Base-by-base conservation (phyloP, 2,888 invertebrate genomes). In the Helobdella robusta region DNA sequence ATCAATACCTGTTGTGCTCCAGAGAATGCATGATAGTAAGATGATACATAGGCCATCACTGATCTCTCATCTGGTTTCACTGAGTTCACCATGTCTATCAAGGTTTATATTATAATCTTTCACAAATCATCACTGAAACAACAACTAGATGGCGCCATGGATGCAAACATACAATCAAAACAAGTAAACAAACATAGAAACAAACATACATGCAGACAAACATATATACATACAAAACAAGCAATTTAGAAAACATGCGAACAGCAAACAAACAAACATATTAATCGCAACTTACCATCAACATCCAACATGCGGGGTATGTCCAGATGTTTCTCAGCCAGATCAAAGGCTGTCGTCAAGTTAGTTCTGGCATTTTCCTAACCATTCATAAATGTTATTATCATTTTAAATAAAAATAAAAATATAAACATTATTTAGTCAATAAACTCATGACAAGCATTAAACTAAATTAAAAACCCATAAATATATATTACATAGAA, bases 11-110 rank as follows among this genome's bases (percentile, higher is more conserved):
- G 95, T 85, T 97, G 93, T 78, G 93, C 93, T 84, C 97, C 95
- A 85, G 95, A 93, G 89, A 98, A 98, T 83, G 97, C 97, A 85
- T 98, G 98, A 85, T 98, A 98, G 86, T 95, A 98, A 86, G 97
- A 97, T 82, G 97, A 97, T 83, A 98, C 97, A 84, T 98, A 98
- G 79, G 98, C 97, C 97, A 98, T 98, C 82, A 98, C 94, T 81
- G 97, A 97, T 84, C 97, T 89, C 85, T 98, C 98, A 84, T 98
- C 98, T 82, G 98, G 98, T 85, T 94, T 95, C 81, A 91, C 91
- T 79, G 92, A 93, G 88, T 95, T 95, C 86, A 97, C 93, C 86
- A 98, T 87, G 88, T 98, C 98, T 98, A 81, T 4, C 20, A 25
- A 46, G 2, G 50, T 54, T 18, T 11, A 11, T 11, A 15, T 11